Evolutionary conservation across 2,888 invertebrate genomes (phyloP).

Genomic region (Acanthosepion lycidas): DNA sequence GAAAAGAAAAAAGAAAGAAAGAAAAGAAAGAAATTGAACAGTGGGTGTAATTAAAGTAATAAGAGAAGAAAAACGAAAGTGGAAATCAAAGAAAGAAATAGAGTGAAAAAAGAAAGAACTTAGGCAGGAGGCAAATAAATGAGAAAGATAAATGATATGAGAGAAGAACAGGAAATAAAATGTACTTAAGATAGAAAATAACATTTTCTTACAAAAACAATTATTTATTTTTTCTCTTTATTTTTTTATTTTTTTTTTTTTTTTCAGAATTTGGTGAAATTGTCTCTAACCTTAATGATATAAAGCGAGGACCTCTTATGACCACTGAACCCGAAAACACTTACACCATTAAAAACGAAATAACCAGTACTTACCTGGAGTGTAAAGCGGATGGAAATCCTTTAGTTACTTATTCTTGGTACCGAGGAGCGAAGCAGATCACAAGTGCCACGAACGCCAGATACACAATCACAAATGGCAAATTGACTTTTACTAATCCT

Average conservation of each 20-base stretch:
- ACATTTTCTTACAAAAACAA: too few relatives aligned
- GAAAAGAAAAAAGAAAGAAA: too few relatives aligned
- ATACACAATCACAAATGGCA: constrained; percentile 92
- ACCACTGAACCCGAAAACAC: constrained; percentile 87
- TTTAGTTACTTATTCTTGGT: constrained; percentile 92
- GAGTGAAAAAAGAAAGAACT: too few relatives aligned
- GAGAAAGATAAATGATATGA: too few relatives aligned
- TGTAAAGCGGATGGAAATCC: constrained; percentile 82
- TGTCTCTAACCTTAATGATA: constrained; percentile 82
- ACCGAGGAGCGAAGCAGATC: constrained; percentile 75
- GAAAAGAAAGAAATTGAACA: too few relatives aligned
- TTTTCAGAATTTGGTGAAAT: constrained; percentile 55
- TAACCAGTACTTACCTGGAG: constrained; percentile 65
- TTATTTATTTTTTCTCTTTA: too few relatives aligned
- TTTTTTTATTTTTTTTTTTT: neutral
- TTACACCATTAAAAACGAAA: constrained; percentile 83
- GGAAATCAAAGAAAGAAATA: too few relatives aligned
- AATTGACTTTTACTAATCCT: constrained; percentile 89
- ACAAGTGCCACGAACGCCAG: constrained; percentile 82
- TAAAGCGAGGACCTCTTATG: constrained; percentile 91
- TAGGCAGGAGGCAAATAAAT: too few relatives aligned
- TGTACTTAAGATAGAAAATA: too few relatives aligned
- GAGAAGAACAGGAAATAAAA: too few relatives aligned
- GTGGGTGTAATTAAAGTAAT: too few relatives aligned
- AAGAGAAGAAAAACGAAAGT: too few relatives aligned